Conservation (phyloP, 2,113 vertebrate species). For the Neotragus moschatus region DNA sequence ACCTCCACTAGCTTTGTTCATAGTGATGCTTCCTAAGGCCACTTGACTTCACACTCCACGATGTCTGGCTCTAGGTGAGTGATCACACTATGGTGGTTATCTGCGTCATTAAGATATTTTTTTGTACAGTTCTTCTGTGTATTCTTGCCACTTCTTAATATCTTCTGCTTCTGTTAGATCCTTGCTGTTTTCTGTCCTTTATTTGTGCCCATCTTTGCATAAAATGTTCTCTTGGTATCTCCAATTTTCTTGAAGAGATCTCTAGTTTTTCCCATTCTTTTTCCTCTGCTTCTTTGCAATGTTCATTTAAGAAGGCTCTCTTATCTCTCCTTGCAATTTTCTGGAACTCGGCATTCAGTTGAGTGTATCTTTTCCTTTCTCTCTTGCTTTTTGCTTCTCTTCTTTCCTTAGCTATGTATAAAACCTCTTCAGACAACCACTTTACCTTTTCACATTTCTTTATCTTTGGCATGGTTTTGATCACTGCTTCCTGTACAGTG, state of each 20-base stretch:
- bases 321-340: background rate
- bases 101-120: background rate
- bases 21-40: background rate
- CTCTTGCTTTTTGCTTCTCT: background rate
- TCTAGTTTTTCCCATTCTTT: background rate
- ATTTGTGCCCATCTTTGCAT: background rate
- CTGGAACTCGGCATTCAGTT: background rate
- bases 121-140: background rate
- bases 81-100: background rate
- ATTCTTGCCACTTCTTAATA: background rate
- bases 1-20: background rate
- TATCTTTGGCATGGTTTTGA: background rate
- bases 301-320: background rate
- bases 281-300: background rate
- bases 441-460: background rate
- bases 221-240: background rate
- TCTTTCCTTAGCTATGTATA: background rate
- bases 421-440: background rate
- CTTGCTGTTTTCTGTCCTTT: background rate
- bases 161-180: background rate
- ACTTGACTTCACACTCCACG: background rate
- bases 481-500: rapidly evolving
- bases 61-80: background rate
- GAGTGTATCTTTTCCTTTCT: background rate
- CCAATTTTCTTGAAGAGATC: background rate